phyloP scores from a whole-genome alignment of 2,113 vertebrate species.

The Irena cyanogastra region DNA sequence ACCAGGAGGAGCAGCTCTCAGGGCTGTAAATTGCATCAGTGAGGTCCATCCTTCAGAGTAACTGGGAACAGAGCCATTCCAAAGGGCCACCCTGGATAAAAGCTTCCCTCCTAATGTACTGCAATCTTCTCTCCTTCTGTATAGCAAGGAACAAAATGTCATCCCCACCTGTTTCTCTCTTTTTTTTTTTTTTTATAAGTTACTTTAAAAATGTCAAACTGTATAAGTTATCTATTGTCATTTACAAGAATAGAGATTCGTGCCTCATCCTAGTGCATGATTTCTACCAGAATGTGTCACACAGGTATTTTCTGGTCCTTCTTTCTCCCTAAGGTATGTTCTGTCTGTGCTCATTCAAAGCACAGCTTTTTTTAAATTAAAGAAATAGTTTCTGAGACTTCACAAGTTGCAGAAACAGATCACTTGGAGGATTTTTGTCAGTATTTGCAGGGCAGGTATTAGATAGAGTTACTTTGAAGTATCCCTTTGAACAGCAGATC shows the following conservation, averaged over 20 bases:
- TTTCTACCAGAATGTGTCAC: background rate
- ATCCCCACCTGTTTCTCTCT: background rate
- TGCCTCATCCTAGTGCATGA: background rate
- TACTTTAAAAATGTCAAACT: background rate
- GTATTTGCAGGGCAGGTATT: background rate
- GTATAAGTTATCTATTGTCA: background rate
- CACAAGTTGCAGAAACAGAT: background rate
- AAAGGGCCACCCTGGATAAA: background rate
- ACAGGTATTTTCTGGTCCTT: background rate
- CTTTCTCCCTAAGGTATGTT: background rate
- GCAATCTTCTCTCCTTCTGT: background rate
- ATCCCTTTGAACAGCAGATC: background rate
- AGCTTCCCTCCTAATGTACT: background rate
- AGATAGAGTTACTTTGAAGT: background rate
- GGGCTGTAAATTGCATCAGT: background rate
- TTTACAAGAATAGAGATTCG: background rate
- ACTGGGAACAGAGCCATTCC: background rate
- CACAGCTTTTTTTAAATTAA: background rate
- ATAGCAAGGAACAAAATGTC: background rate
- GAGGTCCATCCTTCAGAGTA: background rate
- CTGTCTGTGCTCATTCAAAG: background rate
- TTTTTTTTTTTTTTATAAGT: background rate
- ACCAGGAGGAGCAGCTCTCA: background rate
- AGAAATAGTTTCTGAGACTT: background rate
- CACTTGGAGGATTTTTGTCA: background rate